phyloP scores from a whole-genome alignment of 64 coral and sea anemone genomes.

The Stichodactyla mertensii region DNA sequence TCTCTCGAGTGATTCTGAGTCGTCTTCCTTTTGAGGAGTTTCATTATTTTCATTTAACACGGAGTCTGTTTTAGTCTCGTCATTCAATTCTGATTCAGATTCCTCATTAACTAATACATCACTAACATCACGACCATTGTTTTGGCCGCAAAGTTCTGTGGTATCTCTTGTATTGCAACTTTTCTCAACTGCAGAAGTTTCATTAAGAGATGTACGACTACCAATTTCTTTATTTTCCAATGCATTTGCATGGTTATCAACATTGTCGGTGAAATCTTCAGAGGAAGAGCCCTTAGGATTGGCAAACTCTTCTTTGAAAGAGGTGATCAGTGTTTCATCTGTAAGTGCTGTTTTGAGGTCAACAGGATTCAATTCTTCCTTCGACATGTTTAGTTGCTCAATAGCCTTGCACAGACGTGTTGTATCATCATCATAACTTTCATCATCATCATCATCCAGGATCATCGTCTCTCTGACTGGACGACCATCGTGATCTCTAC shows the following conservation, averaged over 20 bases:
- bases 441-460: constrained; percentile 19
- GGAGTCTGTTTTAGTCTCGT: background rate
- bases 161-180: background rate
- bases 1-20: background rate
- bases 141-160: background rate
- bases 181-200: background rate
- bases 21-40: background rate
- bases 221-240: background rate
- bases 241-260: background rate
- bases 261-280: background rate
- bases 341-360: background rate
- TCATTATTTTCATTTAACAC: background rate
- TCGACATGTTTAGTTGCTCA: background rate
- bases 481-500: background rate
- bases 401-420: background rate
- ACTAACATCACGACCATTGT: background rate
- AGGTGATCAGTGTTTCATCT: background rate
- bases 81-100: background rate
- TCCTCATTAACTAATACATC: background rate
- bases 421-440: background rate
- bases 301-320: background rate
- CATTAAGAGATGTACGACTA: background rate
- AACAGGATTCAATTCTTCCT: background rate
- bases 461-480: constrained; percentile 20
- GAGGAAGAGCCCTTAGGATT: background rate